A percentile compares a stretch with the other conserved stretches of the same genome.
Evolutionary conservation across 2,113 vertebrate genomes (phyloP).

Genomic region (Mystacornis crossleyi): DNA sequence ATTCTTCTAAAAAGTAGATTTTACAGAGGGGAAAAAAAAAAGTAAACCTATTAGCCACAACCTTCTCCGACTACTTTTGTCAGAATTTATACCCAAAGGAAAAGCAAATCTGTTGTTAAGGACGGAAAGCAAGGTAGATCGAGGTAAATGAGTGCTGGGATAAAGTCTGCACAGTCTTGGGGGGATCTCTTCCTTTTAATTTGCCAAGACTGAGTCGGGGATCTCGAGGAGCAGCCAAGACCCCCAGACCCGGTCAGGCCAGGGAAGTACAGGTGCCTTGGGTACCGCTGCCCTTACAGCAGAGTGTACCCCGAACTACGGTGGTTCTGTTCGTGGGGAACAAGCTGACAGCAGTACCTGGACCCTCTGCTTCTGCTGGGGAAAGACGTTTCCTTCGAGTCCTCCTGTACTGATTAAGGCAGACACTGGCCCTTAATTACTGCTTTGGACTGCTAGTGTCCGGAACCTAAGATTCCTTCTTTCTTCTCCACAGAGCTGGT

Average conservation of each 20-base stretch:
- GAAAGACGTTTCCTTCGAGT: background rate
- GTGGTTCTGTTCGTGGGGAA: background rate
- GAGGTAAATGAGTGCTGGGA: background rate
- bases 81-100: background rate
- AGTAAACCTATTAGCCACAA: background rate
- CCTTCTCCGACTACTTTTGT: background rate
- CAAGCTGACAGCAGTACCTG: background rate
- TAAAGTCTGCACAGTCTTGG: fast-evolving
- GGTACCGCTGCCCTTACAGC: background rate
- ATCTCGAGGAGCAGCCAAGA: fast-evolving
- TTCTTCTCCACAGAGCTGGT: constrained; percentile 17
- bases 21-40: background rate
- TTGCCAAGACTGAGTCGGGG: fast-evolving
- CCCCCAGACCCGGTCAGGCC: background rate
- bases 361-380: background rate
- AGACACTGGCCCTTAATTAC: background rate
- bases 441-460: background rate
- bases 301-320: background rate
- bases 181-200: background rate
- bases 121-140: background rate
- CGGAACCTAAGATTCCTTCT: background rate
- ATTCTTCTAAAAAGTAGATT: background rate
- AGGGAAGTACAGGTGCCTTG: fast-evolving
- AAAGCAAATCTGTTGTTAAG: background rate
- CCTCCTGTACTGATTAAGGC: background rate